These are phyloP conservation scores for Sialis fuliginosa DNA, from an alignment of 2,888 invertebrate species.

Conservation along the genomic window DNA sequence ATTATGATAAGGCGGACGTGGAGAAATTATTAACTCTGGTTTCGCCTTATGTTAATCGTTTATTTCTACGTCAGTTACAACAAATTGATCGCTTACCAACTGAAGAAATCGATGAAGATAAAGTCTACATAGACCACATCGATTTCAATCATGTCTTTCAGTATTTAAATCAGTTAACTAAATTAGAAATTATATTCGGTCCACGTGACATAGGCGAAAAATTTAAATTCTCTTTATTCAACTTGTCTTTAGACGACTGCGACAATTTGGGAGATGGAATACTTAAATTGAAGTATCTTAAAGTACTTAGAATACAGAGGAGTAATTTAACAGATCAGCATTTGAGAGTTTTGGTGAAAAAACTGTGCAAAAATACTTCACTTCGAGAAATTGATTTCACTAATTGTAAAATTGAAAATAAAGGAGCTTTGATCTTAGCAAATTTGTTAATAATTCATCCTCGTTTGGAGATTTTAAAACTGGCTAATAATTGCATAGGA, in stretches of 20 bases:
- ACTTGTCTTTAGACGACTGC: constrained; percentile 39
- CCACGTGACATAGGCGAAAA: constrained; percentile 30
- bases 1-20: constrained; percentile 21
- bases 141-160: constrained; percentile 34
- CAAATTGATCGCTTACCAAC: constrained; percentile 31
- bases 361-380: constrained; percentile 26
- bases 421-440: constrained; percentile 43
- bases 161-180: constrained; percentile 32
- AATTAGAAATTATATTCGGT: constrained; percentile 28
- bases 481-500: constrained; percentile 37
- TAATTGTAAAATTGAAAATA: constrained; percentile 42
- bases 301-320: constrained; percentile 35
- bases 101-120: constrained; percentile 20
- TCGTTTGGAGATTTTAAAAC: constrained; percentile 28
- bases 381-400: constrained; percentile 44
- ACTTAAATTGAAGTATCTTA: constrained; percentile 27
- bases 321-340: constrained; percentile 40
- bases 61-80: constrained; percentile 33
- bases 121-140: constrained; percentile 33
- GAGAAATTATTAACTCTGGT: constrained; percentile 22
- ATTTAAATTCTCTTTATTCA: constrained; percentile 39
- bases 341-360: constrained; percentile 36
- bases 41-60: constrained; percentile 31
- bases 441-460: constrained; percentile 32
- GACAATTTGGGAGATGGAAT: constrained; percentile 34